Percentiles rank a stretch among this genome's conserved stretches.
Evolutionary conservation across 2,113 vertebrate species (phyloP).

Genomic region (Petromus typicus): DNA sequence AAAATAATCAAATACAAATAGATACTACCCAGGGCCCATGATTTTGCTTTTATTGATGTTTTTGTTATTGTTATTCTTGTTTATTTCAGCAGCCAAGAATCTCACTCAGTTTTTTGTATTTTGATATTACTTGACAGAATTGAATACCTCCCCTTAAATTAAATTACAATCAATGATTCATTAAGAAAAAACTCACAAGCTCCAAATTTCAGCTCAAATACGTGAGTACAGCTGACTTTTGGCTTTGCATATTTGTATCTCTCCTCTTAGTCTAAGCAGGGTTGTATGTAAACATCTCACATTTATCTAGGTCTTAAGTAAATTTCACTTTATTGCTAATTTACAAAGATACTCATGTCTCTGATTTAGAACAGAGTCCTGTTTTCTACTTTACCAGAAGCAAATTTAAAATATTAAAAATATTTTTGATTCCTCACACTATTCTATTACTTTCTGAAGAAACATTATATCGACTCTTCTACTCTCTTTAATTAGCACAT

Average conservation of each 20-base stretch:
- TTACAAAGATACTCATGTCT: not conserved
- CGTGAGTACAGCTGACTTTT: not conserved
- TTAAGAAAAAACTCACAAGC: not conserved
- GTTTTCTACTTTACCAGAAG: conserved; percentile 36
- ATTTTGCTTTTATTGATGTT: not conserved
- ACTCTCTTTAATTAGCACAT: conserved; percentile 8
- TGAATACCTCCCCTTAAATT: not conserved
- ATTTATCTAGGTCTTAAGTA: not conserved
- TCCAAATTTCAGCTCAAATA: not conserved
- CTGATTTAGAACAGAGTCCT: not conserved
- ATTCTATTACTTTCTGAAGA: not conserved
- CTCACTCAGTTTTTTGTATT: not conserved
- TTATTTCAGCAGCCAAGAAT: not conserved
- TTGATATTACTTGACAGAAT: not conserved
- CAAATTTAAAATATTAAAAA: not conserved
- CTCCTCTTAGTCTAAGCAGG: not conserved
- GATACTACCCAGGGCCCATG: not conserved
- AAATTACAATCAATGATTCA: not conserved
- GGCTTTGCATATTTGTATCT: not conserved
- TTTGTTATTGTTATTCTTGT: not conserved
- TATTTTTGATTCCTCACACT: not conserved
- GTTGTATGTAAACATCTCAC: not conserved
- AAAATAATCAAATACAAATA: not conserved
- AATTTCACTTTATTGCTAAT: not conserved
- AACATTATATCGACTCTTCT: not conserved